phyloP scores from a whole-genome alignment of 2,797 vertebrate genomes.

The Rhinatrema bivittatum region DNA sequence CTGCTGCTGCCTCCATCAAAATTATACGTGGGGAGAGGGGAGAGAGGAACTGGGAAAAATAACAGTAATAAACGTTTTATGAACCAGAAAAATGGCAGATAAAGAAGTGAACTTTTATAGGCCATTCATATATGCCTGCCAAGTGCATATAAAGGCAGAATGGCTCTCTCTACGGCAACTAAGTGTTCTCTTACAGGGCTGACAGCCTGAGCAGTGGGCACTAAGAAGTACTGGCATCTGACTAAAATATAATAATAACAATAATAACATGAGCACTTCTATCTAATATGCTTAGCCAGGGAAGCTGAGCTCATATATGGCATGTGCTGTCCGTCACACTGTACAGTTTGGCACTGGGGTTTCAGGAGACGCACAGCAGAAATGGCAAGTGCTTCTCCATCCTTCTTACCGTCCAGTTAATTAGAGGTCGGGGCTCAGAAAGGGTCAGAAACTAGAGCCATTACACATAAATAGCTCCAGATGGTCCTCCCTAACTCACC shows the following conservation, averaged over 20 bases:
- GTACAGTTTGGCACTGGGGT: too few relatives aligned
- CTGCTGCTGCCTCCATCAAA: constrained; percentile 7
- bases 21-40: not conserved
- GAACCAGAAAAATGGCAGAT: constrained; percentile 51
- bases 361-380: too few relatives aligned
- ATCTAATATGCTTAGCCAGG: too few relatives aligned
- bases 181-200: constrained; percentile 42
- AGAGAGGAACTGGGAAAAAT: constrained; percentile 30
- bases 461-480: too few relatives aligned
- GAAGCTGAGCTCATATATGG: too few relatives aligned
- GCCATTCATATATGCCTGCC: constrained; percentile 40
- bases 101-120: constrained; percentile 49
- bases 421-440: too few relatives aligned
- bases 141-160: constrained; percentile 17
- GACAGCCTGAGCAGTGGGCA: not conserved
- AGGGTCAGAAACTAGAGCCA: too few relatives aligned
- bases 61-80: constrained; percentile 47
- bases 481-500: too few relatives aligned
- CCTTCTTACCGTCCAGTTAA: too few relatives aligned
- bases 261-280: not conserved
- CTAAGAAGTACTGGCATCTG: not conserved
- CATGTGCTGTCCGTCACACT: too few relatives aligned
- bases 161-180: constrained; percentile 23
- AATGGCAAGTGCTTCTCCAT: too few relatives aligned
- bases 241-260: not conserved